Evolutionary conservation across 2,888 invertebrate genomes (phyloP).

Genomic region (Oasisia sp.): DNA sequence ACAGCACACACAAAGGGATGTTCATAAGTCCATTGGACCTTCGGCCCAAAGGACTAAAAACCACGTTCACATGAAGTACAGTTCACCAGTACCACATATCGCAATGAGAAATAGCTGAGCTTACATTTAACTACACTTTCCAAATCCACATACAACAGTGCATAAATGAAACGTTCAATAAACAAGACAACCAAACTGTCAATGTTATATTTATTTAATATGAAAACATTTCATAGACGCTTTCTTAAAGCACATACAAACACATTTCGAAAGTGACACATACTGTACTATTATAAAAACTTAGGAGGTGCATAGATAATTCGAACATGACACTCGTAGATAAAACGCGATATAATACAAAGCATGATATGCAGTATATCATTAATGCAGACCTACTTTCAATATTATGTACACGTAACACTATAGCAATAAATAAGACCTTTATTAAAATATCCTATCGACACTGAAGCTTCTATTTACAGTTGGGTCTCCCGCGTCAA

Average conservation of each 20-base stretch:
- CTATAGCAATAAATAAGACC: conserved; percentile 6
- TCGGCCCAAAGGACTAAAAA: no score
- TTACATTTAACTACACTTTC: no score
- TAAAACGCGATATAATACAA: not conserved
- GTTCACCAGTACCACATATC: no score
- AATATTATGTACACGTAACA: not conserved
- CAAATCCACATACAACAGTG: not conserved
- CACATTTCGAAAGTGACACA: not conserved
- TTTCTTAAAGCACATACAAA: conserved; percentile 5
- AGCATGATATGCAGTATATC: conserved; percentile 5
- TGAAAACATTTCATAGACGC: conserved; percentile 13
- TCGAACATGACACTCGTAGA: not conserved
- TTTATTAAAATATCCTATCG: not conserved
- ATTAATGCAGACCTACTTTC: not conserved
- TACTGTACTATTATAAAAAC: conserved; percentile 14
- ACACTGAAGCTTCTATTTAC: conserved; percentile 5
- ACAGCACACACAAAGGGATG: no score
- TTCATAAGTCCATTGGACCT: no score
- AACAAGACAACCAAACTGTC: not conserved
- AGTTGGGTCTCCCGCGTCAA: not conserved
- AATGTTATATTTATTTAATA: conserved; percentile 5
- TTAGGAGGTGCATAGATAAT: conserved; percentile 13
- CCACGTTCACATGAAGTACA: no score
- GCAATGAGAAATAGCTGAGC: no score
- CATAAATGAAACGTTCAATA: not conserved